Evolutionary conservation across 1,140 invertebrate species (phyloP).

Genomic region (Camponotus floridanus): DNA sequence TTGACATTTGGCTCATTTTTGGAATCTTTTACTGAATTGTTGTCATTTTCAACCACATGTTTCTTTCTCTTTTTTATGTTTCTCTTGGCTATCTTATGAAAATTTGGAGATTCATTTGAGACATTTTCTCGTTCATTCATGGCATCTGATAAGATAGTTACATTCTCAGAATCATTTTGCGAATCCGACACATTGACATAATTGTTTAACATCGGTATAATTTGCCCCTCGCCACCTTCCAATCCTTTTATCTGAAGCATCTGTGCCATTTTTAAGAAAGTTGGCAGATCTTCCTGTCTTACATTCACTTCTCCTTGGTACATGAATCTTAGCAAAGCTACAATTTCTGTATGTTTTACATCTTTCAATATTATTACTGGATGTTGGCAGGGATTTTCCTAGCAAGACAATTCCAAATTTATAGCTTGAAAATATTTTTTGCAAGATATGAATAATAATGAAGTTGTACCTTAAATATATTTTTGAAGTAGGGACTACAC

Average conservation of each 20-base stretch:
- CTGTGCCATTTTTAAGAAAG: slow-evolving; percentile 94
- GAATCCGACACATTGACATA: slow-evolving; percentile 5
- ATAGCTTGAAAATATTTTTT: slow-evolving; percentile 18
- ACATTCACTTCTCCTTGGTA: slow-evolving; percentile 95
- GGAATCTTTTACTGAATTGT: neutral
- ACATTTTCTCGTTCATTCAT: neutral
- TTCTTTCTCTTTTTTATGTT: slow-evolving; percentile 48
- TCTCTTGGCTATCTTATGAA: slow-evolving; percentile 41
- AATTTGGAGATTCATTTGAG: neutral
- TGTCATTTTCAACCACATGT: slow-evolving; percentile 1
- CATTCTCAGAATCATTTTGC: neutral
- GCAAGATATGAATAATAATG: neutral
- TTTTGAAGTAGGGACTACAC: slow-evolving; percentile 94
- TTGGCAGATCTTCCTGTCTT: slow-evolving; percentile 92
- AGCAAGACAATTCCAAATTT: slow-evolving; percentile 47
- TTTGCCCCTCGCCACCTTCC: slow-evolving; percentile 39
- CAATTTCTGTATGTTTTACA: slow-evolving; percentile 91
- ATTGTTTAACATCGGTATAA: slow-evolving; percentile 49
- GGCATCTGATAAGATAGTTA: neutral
- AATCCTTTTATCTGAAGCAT: slow-evolving; percentile 94
- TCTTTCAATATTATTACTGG: slow-evolving; percentile 94
- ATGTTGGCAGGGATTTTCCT: slow-evolving; percentile 87
- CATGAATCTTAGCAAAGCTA: slow-evolving; percentile 94
- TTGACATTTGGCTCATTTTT: slow-evolving; percentile 1
- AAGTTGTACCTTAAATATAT: slow-evolving; percentile 92